Base-by-base conservation (phyloP, 2,888 invertebrate genomes). In the Oxytorus armatus region DNA sequence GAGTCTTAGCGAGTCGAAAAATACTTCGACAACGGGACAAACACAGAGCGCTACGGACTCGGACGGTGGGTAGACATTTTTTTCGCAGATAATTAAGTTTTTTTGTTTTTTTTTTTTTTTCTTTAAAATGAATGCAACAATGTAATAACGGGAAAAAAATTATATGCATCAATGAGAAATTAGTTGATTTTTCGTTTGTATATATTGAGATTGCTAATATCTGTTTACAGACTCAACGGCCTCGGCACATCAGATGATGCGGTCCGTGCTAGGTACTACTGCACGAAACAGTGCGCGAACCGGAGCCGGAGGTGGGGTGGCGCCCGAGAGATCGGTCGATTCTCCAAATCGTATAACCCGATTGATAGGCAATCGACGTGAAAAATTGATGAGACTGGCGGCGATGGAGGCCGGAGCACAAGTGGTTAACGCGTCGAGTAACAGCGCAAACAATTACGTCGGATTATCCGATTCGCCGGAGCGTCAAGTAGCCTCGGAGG, bases 321-420 rank as follows among this genome's bases (percentile, higher is more conserved):
- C 85, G 8, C 87, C 88, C 0, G 90, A 90, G 59, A 82, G 90
- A 16, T 86, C 89, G 0, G 85, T 88, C 11, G 90, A 94, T 42
- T 94, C 94, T 68, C 94, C 94, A 0, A 96, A 96, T 90, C 93
- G 96, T 81, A 94, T 96, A 86, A 95, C 96, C 18, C 95, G 95
- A 83, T 92, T 96, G 61, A 96, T 96, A 73, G 95, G 96, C 1
- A 95, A 95, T 81, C 95, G 96, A 72, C 94, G 96, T 63, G 93
- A 94, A 55, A 95, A 95, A 72, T 92, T 95, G 44, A 92, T 94
- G 63, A 94, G 95, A 79, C 91, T 95, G 85, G 95, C 96, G 5
- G 87, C 89, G 0, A 82, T 89, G 70, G 90, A 90, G 57, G 85
- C 85, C 42, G 87, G 84, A 1, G 74, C 85, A 0, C 75, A 74